Percentiles rank a stretch among this genome's conserved stretches.
Conservation (phyloP, 2,797 vertebrate genomes). For the Ficedula albicollis region DNA sequence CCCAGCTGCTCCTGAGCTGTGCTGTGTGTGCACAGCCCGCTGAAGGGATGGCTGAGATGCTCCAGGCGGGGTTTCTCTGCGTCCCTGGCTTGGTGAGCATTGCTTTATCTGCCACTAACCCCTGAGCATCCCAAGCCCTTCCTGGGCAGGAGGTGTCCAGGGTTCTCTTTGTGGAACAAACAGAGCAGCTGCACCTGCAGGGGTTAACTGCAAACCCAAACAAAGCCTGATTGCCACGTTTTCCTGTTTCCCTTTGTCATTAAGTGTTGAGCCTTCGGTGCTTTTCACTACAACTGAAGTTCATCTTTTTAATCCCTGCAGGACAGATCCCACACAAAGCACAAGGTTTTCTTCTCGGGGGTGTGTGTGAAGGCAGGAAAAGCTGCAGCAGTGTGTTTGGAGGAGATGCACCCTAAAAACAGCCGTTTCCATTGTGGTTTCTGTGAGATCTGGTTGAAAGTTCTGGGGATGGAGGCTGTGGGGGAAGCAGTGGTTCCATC, state of each 20-base stretch:
- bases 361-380: rapidly evolving
- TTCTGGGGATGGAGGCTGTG: rapidly evolving
- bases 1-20: rapidly evolving
- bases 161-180: background rate
- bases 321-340: background rate
- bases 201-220: too few species aligned
- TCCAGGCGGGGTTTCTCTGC: background rate
- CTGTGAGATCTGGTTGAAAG: background rate
- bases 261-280: background rate
- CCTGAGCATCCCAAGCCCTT: too few species aligned
- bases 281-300: background rate
- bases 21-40: background rate
- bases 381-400: rapidly evolving
- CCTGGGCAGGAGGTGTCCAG: background rate
- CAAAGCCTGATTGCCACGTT: background rate
- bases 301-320: background rate
- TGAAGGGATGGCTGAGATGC: rapidly evolving
- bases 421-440: background rate
- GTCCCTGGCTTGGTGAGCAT: background rate
- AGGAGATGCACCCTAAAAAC: rapidly evolving
- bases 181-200: background rate
- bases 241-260: background rate
- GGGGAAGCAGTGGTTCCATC: background rate
- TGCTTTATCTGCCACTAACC: background rate
- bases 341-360: background rate